phyloP scores from a whole-genome alignment of 2,113 vertebrate species.

The Nyctereutes procyonoides region DNA sequence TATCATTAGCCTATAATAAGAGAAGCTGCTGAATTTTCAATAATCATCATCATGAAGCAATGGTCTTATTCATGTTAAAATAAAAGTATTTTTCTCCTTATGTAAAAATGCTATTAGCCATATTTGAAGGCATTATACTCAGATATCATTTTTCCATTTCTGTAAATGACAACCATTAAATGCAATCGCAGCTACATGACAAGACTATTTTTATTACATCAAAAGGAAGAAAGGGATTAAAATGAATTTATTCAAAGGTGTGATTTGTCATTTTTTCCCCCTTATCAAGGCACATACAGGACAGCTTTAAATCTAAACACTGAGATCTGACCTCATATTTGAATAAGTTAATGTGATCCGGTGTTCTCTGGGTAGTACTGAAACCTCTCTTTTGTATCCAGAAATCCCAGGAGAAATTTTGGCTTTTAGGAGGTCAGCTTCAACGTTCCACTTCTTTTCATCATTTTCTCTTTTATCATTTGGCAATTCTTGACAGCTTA shows the following conservation, averaged over 20 bases:
- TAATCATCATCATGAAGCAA: conserved; percentile 83
- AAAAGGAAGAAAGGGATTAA: conserved; percentile 91
- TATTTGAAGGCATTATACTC: conserved; percentile 88
- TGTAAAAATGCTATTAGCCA: conserved; percentile 87
- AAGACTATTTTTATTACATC: conserved; percentile 91
- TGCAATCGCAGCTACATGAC: conserved; percentile 87
- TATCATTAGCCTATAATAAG: conserved; percentile 83
- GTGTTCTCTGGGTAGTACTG: conserved; percentile 88
- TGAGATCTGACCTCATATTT: conserved; percentile 92
- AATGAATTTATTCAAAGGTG: conserved; percentile 92
- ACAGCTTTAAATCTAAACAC: conserved; percentile 90
- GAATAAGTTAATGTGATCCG: conserved; percentile 94
- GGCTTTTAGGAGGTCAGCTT: conserved; percentile 93
- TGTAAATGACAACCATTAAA: conserved; percentile 89
- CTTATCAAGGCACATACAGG: conserved; percentile 85
- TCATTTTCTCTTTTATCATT: conserved; percentile 91
- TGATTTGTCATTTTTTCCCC: conserved; percentile 90
- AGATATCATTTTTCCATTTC: conserved; percentile 89
- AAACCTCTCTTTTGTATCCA: conserved; percentile 92
- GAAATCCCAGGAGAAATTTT: conserved; percentile 92
- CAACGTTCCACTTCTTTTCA: conserved; percentile 93
- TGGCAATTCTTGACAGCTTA: conserved; percentile 91
- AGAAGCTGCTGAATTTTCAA: conserved; percentile 84
- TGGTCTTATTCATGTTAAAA: conserved; percentile 85
- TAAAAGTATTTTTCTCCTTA: conserved; percentile 84